These are phyloP conservation scores for Pseudeuparius sepicola DNA, from an alignment of 2,888 invertebrate genomes.

Conservation along the genomic window DNA sequence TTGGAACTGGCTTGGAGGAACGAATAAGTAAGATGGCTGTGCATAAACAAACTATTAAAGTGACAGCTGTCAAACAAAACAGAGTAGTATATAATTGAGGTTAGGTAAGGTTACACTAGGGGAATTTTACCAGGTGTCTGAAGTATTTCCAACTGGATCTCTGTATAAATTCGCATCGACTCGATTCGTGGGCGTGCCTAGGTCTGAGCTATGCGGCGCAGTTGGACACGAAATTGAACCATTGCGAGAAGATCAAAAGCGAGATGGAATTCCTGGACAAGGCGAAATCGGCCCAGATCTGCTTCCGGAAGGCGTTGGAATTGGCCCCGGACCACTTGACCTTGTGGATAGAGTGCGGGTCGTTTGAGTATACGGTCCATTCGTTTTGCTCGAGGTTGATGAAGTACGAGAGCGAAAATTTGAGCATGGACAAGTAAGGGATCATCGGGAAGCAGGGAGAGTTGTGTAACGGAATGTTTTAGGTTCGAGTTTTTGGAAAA, in stretches of 20 bases:
- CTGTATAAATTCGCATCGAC: constrained; percentile 64
- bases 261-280: constrained; percentile 57
- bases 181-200: constrained; percentile 91
- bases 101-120: too few relatives aligned
- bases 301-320: constrained; percentile 71
- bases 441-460: neutral
- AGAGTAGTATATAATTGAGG: too few relatives aligned
- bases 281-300: constrained; percentile 64
- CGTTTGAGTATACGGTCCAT: constrained; percentile 81
- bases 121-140: too few relatives aligned
- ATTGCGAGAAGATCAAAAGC: constrained; percentile 50
- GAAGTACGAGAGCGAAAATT: constrained; percentile 67
- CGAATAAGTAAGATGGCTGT: too few relatives aligned
- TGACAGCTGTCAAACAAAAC: too few relatives aligned
- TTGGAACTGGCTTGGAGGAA: too few relatives aligned
- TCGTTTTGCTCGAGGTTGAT: constrained; percentile 81
- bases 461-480: too few relatives aligned
- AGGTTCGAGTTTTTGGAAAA: constrained; percentile 63
- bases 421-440: constrained; percentile 56
- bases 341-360: constrained; percentile 86
- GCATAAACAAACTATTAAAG: too few relatives aligned
- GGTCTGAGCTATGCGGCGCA: constrained; percentile 70
- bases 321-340: constrained; percentile 63
- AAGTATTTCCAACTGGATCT: constrained; percentile 78
- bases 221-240: constrained; percentile 72